Base-by-base conservation (phyloP, 1,140 invertebrate genomes). In the Agrilus planipennis region DNA sequence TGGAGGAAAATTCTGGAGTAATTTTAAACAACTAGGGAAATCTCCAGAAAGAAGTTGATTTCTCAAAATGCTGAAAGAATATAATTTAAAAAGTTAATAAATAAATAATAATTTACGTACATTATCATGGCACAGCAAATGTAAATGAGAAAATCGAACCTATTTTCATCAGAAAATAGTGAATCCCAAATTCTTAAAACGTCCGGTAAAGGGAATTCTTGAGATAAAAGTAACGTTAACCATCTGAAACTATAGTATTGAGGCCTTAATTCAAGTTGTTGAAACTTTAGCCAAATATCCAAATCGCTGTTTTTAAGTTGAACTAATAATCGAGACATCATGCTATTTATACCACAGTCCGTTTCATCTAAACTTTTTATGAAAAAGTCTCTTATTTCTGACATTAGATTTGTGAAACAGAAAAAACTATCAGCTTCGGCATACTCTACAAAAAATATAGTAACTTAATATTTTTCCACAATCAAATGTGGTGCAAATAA, bases 371-470 rank as follows among this genome's bases (percentile, higher is more conserved):
- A 62, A 0, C 86, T 87, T 58, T 90, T 88, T 43, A 98, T 96
- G 61, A 98, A 99, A 58, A 96, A 95, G 63, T 99, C 94, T 23
- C 94, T 68, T 32, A 97, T 96, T 65, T 98, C 93, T 1, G 79
- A 78, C 93, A 97, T 97, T 16, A 98, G 63, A 61, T 92, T 90
- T 2, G 92, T 98, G 55, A 98, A 99, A 56, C 91, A 94, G 61
- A 92, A 97, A 62, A 99, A 99, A 40, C 89, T 85, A 61, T 99
- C 95, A 0, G 92, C 89, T 63, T 99, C 95, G 1, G 94, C 93
- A 61, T 88, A 72, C 60, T 84, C 91, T 90, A 64, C 31, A 73
- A 72, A n/a, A n/a, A n/a, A n/a, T n/a, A n/a, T n/a, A n/a, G n/a
- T n/a, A n/a, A n/a, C n/a, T n/a, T n/a, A n/a, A n/a, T n/a, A n/a